Base-by-base conservation (phyloP, 1,140 invertebrate genomes). In the Nymphalis io region DNA sequence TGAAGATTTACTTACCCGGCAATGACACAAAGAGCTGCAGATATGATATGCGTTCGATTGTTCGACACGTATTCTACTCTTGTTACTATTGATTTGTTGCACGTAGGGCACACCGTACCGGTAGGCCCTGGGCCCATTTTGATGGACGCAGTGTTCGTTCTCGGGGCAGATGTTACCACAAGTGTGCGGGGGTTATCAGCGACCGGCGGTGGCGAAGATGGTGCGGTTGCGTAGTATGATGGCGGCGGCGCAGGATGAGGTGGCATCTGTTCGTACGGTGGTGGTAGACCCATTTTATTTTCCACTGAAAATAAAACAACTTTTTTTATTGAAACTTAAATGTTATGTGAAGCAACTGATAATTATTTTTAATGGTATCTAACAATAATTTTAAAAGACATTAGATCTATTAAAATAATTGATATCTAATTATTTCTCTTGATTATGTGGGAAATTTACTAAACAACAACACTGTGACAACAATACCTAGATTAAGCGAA, bases 201-300 rank as follows among this genome's bases (percentile, higher is more conserved):
- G 27, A 8, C 59, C 6, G 82, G 78, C 11, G 86, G 84, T 10
- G 86, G 83, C 6, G 81, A 83, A 15, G 15, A 13, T 15, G 87
- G 87, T 18, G 85, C 82, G 60, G 82, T 79, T 1, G 82, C 85
- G 57, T 88, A 90, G 74, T 90, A 90, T 6, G 87, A 88, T 0
- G 88, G 88, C 18, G 88, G 88, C 20, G 88, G 87, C 2, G 80
- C 84, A 12, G 87, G 85, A 57, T 84, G 84, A 0, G 84, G 77
- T n/a, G 80, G 72, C 23, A 79, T 72, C 16, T 78, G 81, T 44
- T 90, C 82, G 60, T 90, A 89, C 1, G 87, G 87, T 18, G 88
- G 88, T 11, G 88, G 88, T 6, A 90, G 66, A 21, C 88, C 88
- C 83, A 90, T 89, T 76, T 90, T 90, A 51, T 89, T 89, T 79